Base-by-base conservation (phyloP, 1,140 invertebrate species). In the Papilio dardanus region DNA sequence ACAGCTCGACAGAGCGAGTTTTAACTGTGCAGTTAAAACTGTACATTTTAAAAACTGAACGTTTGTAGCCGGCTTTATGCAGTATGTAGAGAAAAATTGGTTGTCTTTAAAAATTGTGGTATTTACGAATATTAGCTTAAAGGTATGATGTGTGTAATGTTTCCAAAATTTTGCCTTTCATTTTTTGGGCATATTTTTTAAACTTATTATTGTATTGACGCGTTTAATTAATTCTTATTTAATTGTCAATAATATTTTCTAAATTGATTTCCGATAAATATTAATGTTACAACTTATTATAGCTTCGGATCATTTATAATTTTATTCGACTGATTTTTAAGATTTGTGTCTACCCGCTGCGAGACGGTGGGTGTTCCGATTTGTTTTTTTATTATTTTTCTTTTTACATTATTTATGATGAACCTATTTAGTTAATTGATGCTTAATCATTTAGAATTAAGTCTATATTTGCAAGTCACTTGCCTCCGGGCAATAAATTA, bases 311-410 rank as follows among this genome's bases (percentile, higher is more conserved):
- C 67, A 69, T 69, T 69, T 35, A 40, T 62, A 24, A 37, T 24
- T 24, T 68, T 35, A 68, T 40, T 42, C 33, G 2, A 37, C 35
- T 40, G 35, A 37, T 42, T 69, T 69, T 69, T 69, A 40, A 69
- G 67, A 69, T 69, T 69, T 69, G 67, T 40, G 19, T 69, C 65
- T 67, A 14, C 67, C 67, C 67, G 67, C 67, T 69, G 67, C n/a
- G 67, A 33, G 21, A 19, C 67, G 19, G 67, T 69, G 33, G 67
- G 67, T 40, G 67, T 69, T 69, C 67, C 67, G 67, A 69, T 33
- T 33, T 62, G 33, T 69, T 37, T 19, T 68, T 69, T 37, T 68
- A n/a, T 68, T 68, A 68, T 68, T 68, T 4, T 67, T 67, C 65
- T 33, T 35, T 35, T 68, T 31, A 66, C 8, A 66, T 69, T 69